These are phyloP conservation scores for Hemicordylus capensis DNA, from an alignment of 2,113 vertebrate genomes.

Conservation along the genomic window DNA sequence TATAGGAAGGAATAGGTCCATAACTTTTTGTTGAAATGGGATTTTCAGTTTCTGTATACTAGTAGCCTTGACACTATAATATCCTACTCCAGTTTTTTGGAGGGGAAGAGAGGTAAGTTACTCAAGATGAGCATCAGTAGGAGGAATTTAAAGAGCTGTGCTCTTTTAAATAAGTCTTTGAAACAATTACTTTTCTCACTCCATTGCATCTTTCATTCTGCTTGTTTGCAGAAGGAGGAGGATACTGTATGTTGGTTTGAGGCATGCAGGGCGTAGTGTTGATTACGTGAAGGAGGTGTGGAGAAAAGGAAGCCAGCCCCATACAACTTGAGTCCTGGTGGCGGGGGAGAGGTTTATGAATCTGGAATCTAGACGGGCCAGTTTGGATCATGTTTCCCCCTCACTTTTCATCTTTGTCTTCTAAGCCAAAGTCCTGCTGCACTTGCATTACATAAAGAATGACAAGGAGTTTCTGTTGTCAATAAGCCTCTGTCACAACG, in stretches of 20 bases:
- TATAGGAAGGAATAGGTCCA: not conserved
- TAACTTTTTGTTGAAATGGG: not conserved
- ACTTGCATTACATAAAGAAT: not conserved
- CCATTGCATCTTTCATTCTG: not conserved
- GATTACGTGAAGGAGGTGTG: no score
- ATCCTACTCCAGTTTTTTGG: not conserved
- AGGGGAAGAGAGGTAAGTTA: not conserved
- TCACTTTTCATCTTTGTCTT: not conserved
- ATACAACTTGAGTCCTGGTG: not conserved
- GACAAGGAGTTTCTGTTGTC: not conserved
- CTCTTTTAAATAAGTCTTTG: not conserved
- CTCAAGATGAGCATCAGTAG: not conserved
- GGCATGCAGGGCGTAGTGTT: slow-evolving; percentile 4
- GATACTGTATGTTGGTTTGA: not conserved
- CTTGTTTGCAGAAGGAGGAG: slow-evolving; percentile 4
- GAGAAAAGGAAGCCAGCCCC: no score
- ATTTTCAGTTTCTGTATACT: not conserved
- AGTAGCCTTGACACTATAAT: no score
- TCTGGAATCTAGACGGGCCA: not conserved
- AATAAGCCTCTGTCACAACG: not conserved
- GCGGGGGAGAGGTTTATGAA: not conserved
- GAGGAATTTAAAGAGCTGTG: not conserved
- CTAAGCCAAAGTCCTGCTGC: not conserved
- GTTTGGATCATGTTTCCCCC: not conserved
- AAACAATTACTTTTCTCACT: not conserved